phyloP scores from a whole-genome alignment of 2,113 vertebrate species.

The Alosa alosa region DNA sequence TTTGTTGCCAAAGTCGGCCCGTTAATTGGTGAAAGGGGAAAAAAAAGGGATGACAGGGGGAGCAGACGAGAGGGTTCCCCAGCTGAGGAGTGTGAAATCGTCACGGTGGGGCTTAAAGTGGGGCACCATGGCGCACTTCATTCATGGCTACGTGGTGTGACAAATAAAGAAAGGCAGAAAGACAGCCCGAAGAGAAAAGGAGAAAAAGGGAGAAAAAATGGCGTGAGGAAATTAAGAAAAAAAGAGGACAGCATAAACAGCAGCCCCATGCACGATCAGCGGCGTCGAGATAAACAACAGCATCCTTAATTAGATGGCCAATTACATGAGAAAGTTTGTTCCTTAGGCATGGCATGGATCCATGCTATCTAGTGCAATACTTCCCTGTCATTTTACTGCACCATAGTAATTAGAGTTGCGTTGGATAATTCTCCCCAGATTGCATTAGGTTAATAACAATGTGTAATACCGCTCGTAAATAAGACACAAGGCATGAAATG shows the following conservation, averaged over 20 bases:
- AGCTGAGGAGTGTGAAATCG: slow-evolving; percentile 60
- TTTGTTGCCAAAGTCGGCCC: slow-evolving; percentile 75
- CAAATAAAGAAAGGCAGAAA: slow-evolving; percentile 39
- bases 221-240: not conserved
- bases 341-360: not conserved
- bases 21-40: slow-evolving; percentile 70
- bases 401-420: not conserved
- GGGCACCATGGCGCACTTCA: slow-evolving; percentile 61
- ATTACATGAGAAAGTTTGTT: not conserved
- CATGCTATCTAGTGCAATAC: not conserved
- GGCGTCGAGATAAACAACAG: not conserved
- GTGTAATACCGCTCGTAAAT: not conserved
- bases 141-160: slow-evolving; percentile 53
- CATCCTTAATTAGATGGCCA: not conserved
- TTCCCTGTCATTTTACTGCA: not conserved
- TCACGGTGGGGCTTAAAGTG: slow-evolving; percentile 57
- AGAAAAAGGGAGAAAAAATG: slow-evolving; percentile 35
- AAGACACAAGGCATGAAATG: not conserved
- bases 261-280: not conserved
- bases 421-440: not conserved
- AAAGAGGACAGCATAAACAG: not conserved
- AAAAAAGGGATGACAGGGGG: slow-evolving; percentile 55
- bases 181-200: slow-evolving; percentile 52
- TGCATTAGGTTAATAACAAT: not conserved
- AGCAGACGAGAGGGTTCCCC: slow-evolving; percentile 43